Base-by-base conservation (phyloP, 2,888 invertebrate species). In the Osedax fenrisi region DNA sequence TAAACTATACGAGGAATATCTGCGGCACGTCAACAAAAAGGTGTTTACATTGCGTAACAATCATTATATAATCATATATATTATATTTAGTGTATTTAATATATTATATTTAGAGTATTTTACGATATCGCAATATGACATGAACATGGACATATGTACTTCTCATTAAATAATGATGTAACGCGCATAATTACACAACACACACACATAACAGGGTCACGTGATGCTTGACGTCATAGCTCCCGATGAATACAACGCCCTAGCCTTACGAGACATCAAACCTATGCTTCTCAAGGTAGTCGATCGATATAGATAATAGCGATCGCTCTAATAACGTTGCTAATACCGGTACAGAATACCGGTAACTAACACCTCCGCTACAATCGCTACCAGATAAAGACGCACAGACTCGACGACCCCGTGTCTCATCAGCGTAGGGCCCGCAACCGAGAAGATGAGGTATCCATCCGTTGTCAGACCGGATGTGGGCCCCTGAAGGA, bases 21-120 rank as follows among this genome's bases (percentile, higher is more conserved):
- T 84, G 23, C 83, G 83, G 72, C 82, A 82, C 77, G 79, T 81
- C 26, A 84, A 84, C 77, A 80, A 79, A 77, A 82, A 82, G 81
- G 84, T 84, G 5, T 41, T n/a, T n/a, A n/a, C n/a, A n/a, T n/a
- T n/a, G n/a, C n/a, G n/a, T n/a, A n/a, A n/a, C n/a, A n/a, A n/a
- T n/a, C n/a, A n/a, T n/a, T n/a, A n/a, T n/a, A n/a, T n/a, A n/a
- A n/a, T n/a, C n/a, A n/a, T n/a, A n/a, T n/a, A n/a, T n/a, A n/a
- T n/a, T n/a, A n/a, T n/a, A n/a, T n/a, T n/a, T n/a, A n/a, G n/a
- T n/a, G n/a, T n/a, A n/a, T n/a, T n/a, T n/a, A n/a, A n/a, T n/a
- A n/a, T n/a, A n/a, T n/a, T n/a, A n/a, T n/a, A n/a, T n/a, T n/a
- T n/a, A n/a, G n/a, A n/a, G n/a, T n/a, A n/a, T n/a, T n/a, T n/a